Evolutionary conservation across 2,797 vertebrate genomes (phyloP), one percentile per base, ranked within the genome.

Genomic region (Otolemur crassicaudatus): DNA sequence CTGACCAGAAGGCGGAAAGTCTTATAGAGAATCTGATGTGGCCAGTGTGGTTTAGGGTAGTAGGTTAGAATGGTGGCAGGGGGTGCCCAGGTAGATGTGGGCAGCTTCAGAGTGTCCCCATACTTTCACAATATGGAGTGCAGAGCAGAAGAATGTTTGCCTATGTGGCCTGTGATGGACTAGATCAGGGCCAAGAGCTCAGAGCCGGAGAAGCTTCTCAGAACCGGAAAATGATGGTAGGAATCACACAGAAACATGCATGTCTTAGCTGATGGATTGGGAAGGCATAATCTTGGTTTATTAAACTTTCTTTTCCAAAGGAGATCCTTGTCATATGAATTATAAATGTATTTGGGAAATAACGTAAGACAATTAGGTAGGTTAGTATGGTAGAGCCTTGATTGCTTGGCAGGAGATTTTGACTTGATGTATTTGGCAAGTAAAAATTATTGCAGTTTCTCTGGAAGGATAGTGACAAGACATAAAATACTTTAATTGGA

Each of bases 221-320:
- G 73, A 90, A 69, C 8, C 40, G 27, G 53, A 86, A 53, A 37
- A 27, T 49, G 72, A 37, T 34, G 20, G 40, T 17, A 43, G 49
- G 73, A 4, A 79, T 22, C 88, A 81, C 65, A 83, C 70, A 65
- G 88, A 20, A 75, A 49, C 20, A 22, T 53, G n/a, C 49, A 5
- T 31, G 67, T 92, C 69, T 95, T 77, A 90, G 63, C 85, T 86
- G 73, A 80, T 92, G 70, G 86, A 86, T 83, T 56, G 43, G 37
- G 40, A n/a, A 49, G 53, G 65, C 17, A 49, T 56, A 56, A 76
- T 46, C 53, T 75, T 72, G 69, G 86, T 79, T 88, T 87, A 77
- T 77, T 92, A 89, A 95, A 92, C 10, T 25, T 94, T 65, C 49
- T 29, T 53, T 79, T 67, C 22, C 31, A 92, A 93, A 92, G 72